phyloP scores from a whole-genome alignment of 2,797 vertebrate species.

The Myoxocephalus aenaeus region DNA sequence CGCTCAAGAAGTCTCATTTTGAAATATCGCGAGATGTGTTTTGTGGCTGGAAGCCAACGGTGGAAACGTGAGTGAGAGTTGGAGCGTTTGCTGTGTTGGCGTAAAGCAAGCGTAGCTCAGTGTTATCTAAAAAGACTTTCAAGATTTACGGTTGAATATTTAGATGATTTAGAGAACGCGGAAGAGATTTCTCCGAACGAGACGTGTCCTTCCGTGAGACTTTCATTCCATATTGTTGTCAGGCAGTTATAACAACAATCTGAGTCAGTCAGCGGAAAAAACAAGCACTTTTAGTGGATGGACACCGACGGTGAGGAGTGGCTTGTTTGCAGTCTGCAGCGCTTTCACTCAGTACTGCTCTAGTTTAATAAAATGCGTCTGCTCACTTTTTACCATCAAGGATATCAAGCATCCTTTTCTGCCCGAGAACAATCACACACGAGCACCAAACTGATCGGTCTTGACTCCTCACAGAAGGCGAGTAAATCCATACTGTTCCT shows the following conservation, averaged over 20 bases:
- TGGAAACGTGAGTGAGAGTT: not conserved
- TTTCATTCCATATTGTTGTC: not conserved
- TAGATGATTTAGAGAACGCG: not conserved
- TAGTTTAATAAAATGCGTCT: no score
- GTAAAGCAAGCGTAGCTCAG: not conserved
- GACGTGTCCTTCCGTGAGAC: not conserved
- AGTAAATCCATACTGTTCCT: slow-evolving; percentile 12
- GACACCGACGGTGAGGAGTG: no score
- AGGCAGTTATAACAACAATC: not conserved
- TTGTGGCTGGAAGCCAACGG: not conserved
- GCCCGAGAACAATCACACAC: not conserved
- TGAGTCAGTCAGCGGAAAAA: no score
- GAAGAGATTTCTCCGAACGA: not conserved
- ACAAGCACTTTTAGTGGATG: no score
- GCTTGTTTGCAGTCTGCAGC: no score
- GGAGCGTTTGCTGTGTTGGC: not conserved
- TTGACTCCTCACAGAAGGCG: slow-evolving; percentile 8
- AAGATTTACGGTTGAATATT: not conserved
- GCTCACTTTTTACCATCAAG: not conserved
- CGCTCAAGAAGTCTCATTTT: not conserved
- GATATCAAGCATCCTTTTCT: not conserved
- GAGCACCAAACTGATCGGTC: not conserved
- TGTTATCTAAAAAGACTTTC: not conserved
- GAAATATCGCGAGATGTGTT: not conserved
- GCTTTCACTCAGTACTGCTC: no score